phyloP scores from a whole-genome alignment of 2,888 invertebrate genomes.

The Drosophila flavopinicola region DNA sequence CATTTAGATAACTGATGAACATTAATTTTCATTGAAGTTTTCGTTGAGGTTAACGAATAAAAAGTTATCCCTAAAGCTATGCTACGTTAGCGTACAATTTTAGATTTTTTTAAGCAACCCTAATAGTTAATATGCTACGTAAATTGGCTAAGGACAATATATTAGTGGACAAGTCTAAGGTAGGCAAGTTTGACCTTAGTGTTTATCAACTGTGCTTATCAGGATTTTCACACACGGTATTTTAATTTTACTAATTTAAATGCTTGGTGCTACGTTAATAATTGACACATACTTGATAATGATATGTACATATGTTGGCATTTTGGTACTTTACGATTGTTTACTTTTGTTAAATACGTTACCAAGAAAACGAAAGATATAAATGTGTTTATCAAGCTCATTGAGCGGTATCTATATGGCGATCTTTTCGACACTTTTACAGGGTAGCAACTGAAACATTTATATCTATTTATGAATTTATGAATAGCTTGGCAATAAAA shows the following conservation, averaged over 20 bases:
- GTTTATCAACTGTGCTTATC: not conserved
- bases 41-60: too few relatives aligned
- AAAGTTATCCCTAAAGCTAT: constrained; percentile 8
- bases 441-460: constrained; percentile 16
- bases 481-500: constrained; percentile 1
- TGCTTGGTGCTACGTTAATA: not conserved
- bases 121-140: too few relatives aligned
- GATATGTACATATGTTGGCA: constrained; percentile 1
- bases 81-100: too few relatives aligned
- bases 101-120: too few relatives aligned
- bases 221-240: not conserved
- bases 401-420: constrained; percentile 56
- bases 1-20: not conserved
- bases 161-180: not conserved
- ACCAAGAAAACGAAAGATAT: constrained; percentile 32
- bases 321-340: constrained; percentile 1
- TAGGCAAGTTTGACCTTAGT: not conserved
- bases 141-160: not conserved
- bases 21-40: too few relatives aligned
- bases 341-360: constrained; percentile 11
- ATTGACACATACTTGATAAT: constrained; percentile 1
- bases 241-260: not conserved
- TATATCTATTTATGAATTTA: constrained; percentile 35
- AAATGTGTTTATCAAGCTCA: constrained; percentile 26
- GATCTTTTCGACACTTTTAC: constrained; percentile 49